These are phyloP conservation scores for Acronicta aceris DNA, from an alignment of 2,888 invertebrate species.

Conservation along the genomic window DNA sequence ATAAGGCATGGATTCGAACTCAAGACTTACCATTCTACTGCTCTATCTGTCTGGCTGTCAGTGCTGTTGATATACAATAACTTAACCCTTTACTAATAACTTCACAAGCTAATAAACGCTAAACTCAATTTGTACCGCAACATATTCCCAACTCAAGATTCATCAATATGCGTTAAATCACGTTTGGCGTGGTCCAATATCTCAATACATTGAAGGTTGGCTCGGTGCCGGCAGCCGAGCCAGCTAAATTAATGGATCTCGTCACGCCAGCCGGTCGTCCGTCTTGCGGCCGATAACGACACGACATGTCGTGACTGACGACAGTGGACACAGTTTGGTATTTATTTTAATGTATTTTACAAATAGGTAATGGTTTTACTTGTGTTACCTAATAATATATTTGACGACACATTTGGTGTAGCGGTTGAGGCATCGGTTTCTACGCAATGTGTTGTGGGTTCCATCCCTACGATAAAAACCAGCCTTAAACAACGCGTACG, in stretches of 20 bases:
- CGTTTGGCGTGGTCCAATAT: conserved; percentile 58
- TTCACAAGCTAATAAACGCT: conserved; percentile 20
- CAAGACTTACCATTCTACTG: too few relatives aligned
- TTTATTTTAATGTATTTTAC: conserved; percentile 15
- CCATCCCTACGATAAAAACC: too few relatives aligned
- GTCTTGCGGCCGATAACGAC: conserved; percentile 43
- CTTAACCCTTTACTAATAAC: background rate
- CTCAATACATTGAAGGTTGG: conserved; percentile 60
- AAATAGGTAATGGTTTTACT: background rate
- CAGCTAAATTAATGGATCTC: conserved; percentile 62
- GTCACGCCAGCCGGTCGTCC: conserved; percentile 61
- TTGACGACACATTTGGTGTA: too few relatives aligned
- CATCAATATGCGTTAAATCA: conserved; percentile 59
- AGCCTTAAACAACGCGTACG: too few relatives aligned
- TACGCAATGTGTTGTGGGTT: too few relatives aligned
- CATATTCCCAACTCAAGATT: conserved; percentile 25
- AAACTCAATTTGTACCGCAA: conserved; percentile 33
- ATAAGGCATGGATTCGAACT: too few relatives aligned
- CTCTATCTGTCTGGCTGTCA: too few relatives aligned
- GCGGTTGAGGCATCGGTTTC: too few relatives aligned
- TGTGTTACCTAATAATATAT: too few relatives aligned
- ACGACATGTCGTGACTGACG: conserved; percentile 41
- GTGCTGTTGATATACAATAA: too few relatives aligned
- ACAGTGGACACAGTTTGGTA: conserved; percentile 44
- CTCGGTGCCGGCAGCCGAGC: conserved; percentile 36